Evolutionary conservation across 2,113 vertebrate genomes (phyloP), one percentile per base, ranked within the genome.

Genomic region (Hiodon alosoides): DNA sequence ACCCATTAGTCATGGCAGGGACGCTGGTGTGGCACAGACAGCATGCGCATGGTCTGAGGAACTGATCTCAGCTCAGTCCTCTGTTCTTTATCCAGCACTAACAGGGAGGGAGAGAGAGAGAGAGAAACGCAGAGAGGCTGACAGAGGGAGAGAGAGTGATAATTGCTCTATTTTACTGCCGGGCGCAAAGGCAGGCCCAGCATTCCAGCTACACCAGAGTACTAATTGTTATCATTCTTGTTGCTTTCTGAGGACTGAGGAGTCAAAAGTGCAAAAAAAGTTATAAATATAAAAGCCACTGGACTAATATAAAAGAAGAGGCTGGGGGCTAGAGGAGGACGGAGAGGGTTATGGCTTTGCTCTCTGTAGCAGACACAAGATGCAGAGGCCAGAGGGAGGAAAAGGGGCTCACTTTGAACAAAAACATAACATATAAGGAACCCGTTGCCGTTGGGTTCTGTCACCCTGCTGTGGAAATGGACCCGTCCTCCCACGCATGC

Each of bases 111-210:
- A 62, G 10, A 16, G 14, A 11, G 60, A 62, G n/a, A 62, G n/a
- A 16, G 10, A 52, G 68, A 57, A 46, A 14, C 10, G 11, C 5
- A 51, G 55, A 48, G 10, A 48, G 55, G 31, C n/a, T 17, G 50
- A 62, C 4, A 58, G 17, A 17, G 17, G 16, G n/a, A 55, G 72
- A 73, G 65, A 16, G 62, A 80, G 78, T 80, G 77, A 78, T 80
- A 77, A 71, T 16, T 64, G 62, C 74, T 73, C 73, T 78, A 82
- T 83, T 85, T 81, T 83, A 83, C 80, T 79, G 76, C 76, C 64
- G 67, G 58, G 79, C 78, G 71, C 71, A 74, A 31, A 79, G 65
- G 67, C 67, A 14, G 14, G 16, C 52, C 53, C 67, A 69, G 52
- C 67, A 68, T 13, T 68, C 67, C 67, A 68, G 67, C 4, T n/a